phyloP scores from a whole-genome alignment of 2,888 invertebrate genomes.

The Tipula lateralis region DNA sequence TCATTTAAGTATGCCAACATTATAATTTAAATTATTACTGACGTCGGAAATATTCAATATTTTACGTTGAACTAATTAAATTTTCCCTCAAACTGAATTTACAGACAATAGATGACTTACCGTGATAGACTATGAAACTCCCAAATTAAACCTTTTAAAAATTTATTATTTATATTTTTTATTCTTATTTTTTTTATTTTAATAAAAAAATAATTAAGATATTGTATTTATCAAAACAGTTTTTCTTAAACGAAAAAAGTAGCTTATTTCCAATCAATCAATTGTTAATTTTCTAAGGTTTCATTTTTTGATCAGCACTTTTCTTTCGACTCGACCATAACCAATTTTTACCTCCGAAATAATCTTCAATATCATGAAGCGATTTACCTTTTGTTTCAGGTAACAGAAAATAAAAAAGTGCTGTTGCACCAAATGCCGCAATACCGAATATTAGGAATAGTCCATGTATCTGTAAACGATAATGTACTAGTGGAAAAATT shows the following conservation, averaged over 20 bases:
- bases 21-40: no score
- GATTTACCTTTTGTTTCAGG: constrained; percentile 72
- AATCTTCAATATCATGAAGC: constrained; percentile 70
- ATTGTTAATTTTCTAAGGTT: background rate
- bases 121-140: no score
- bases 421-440: constrained; percentile 58
- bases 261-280: background rate
- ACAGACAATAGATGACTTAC: no score
- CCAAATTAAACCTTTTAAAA: no score
- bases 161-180: no score
- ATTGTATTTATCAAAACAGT: background rate
- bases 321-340: constrained; percentile 54
- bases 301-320: background rate
- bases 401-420: constrained; percentile 62
- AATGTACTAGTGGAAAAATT: constrained; percentile 60
- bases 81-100: no score
- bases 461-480: constrained; percentile 58
- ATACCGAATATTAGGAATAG: constrained; percentile 66
- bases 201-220: background rate
- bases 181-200: background rate
- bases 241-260: constrained; percentile 3
- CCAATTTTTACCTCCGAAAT: constrained; percentile 63
- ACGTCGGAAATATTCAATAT: no score
- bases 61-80: no score
- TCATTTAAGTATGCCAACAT: no score